Base-by-base conservation (phyloP, 2,113 vertebrate genomes). In the Pelecanus crispus region DNA sequence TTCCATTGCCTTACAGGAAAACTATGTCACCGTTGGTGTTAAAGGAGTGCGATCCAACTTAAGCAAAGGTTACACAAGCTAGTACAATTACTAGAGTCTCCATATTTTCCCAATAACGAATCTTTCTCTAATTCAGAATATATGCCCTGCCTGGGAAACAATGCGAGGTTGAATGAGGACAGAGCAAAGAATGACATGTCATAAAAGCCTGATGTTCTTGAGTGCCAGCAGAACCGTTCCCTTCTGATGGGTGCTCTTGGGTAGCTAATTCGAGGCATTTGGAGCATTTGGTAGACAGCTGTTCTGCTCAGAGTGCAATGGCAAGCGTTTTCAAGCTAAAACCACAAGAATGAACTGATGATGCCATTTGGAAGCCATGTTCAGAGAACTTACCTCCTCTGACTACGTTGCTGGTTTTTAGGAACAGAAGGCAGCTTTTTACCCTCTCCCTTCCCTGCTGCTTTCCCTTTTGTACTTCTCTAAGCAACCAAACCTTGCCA, bases 231-330 rank as follows among this genome's bases (percentile, higher is more conserved):
- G 77, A 94, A 86, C 84, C 4, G 28, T 92, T 65, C 66, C 84
- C 81, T 21, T 58, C 65, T 26, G 10, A 49, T 85, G 95, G 95
- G 86, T 73, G 95, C 91, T 92, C 81, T 58, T 70, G 95, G 81
- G 89, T 9, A 89, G 95, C 91, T 91, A 81, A n/a, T 73, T 70
- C 26, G 49, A 96, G 91, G 80, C 80, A 47, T 72, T 77, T 68
- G 94, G 86, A 95, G 96, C 95, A 96, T 97, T 94, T 97, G 95
- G 96, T 65, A 50, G 55, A 24, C 97, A 97, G 97, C 97, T 97
- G 94, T 91, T 91, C 78, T 36, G 81, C 87, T 93, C 92, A 17
- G 49, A 94, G 91, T 86, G 91, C 84, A 88, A 62, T 15, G 59
- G 89, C 36, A 40, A 91, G 81, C 3, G 8, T 70, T 80, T 34